Base-by-base conservation (phyloP, 1,140 invertebrate species). In the Dreissena polymorpha region DNA sequence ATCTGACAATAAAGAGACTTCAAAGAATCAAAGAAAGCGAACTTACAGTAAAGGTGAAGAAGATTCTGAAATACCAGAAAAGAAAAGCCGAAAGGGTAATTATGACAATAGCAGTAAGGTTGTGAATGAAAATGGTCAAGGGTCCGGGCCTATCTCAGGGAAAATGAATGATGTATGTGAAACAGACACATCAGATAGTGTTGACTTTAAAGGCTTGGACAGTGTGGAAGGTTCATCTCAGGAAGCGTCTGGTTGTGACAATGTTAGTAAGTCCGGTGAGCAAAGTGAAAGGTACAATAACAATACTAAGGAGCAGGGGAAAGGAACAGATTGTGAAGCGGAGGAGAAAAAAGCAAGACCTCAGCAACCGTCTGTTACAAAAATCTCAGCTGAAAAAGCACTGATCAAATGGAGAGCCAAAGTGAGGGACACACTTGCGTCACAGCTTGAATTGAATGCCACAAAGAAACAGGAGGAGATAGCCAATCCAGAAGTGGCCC, bases 371-470 rank as follows among this genome's bases (percentile, higher is more conserved):
- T 74, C 78, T 39, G 53, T 82, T 7, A 82, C 53, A 16, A 82
- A 82, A 51, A 72, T 82, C 23, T 72, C 79, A 14, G 60, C 79
- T 23, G 70, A 67, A 70, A 73, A 69, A 53, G 79, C 79, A 16
- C 8, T 82, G n/a, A 53, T 25, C 10, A 82, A 82, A 57, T 82
- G 79, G 79, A 73, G 65, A 27, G 71, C 70, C 3, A 73, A 65
- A 68, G 79, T 82, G 3, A 50, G n/a, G 10, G 79, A 71, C 65
- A 55, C 69, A 23, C 49, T 82, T 27, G 29, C 79, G 5, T 82
- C 79, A 65, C 79, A 82, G 79, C 10, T 82, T 16, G 79, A 82
- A n/a, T 71, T 82, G 16, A 64, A 82, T 74, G 63, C 68, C 23
- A 39, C 70, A n/a, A 82, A 82, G 27, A 71, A 73, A 27, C 79